Conservation (phyloP, 2,113 vertebrate genomes). For the Corydoras maculifer region DNA sequence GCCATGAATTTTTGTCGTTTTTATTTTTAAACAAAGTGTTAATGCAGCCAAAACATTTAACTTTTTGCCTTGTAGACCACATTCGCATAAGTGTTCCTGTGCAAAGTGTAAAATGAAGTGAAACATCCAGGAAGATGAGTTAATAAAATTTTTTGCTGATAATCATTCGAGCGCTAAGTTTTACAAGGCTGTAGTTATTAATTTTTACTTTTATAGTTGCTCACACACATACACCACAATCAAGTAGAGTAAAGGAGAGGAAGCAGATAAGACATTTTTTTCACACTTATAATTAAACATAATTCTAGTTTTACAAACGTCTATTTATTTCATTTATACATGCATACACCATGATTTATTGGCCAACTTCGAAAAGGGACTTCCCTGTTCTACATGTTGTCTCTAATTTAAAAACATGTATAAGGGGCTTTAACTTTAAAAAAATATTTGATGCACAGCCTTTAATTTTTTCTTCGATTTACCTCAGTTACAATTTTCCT, state of each 20-base stretch:
- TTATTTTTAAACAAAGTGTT: too few relatives aligned
- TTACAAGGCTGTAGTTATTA: slow-evolving; percentile 7
- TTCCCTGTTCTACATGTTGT: slow-evolving; percentile 29
- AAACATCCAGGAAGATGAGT: too few relatives aligned
- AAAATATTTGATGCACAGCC: too few relatives aligned
- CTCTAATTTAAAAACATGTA: slow-evolving; percentile 34
- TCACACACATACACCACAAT: background rate
- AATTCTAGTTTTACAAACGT: slow-evolving; percentile 19
- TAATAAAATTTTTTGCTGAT: too few relatives aligned
- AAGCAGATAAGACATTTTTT: slow-evolving; percentile 11
- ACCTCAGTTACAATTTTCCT: too few relatives aligned
- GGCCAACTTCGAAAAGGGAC: slow-evolving; percentile 23
- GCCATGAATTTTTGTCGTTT: too few relatives aligned
- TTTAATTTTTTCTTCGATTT: too few relatives aligned
- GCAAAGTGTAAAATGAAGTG: too few relatives aligned
- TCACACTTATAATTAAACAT: background rate
- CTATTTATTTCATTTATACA: slow-evolving; percentile 2
- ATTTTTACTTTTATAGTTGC: slow-evolving; percentile 10
- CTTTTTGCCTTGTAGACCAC: too few relatives aligned
- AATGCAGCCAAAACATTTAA: too few relatives aligned
- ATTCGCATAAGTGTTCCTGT: too few relatives aligned
- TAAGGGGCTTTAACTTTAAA: slow-evolving; percentile 9
- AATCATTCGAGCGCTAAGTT: background rate
- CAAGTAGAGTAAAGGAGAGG: background rate
- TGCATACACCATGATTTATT: slow-evolving; percentile 20